Evolutionary conservation across 2,797 vertebrate genomes (phyloP), one percentile per base, ranked within the genome.

Genomic region (Acanthurus tractus): DNA sequence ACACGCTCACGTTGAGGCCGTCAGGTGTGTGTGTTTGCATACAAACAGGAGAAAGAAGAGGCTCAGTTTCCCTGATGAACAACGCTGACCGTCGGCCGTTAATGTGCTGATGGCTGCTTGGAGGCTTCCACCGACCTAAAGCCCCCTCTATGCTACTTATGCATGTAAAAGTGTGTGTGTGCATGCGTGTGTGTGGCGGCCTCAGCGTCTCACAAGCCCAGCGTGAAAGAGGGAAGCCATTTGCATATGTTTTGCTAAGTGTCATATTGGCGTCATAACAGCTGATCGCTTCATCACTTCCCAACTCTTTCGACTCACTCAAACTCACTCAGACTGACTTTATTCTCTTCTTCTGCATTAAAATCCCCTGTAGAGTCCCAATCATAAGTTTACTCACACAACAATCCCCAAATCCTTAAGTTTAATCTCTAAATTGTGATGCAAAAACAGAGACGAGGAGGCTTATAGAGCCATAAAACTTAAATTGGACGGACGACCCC

Each of bases 251-350:
- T 48, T 55, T 61, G 17, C 23, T 44, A 44, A 63, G 53, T 63
- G 65, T 67, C n/a, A 68, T 53, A 66, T 52, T 50, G 53, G 18
- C 50, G 2, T n/a, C 55, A 29, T 22, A 62, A 66, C 40, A 63
- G 68, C 61, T 66, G 66, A 76, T 79, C 68, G 66, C 49, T 42
- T 55, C 46, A 49, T 69, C 42, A 63, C 45, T 49, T 57, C 69
- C 50, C 2, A 1, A 36, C 53, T 8, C 23, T 38, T 38, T 44
- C 17, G 5, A 15, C 63, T 53, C 66, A 25, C n/a, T 67, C 54
- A 18, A 22, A 10, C 29, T 14, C 5, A 18, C 34, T 25, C 18
- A 13, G 34, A 56, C 29, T 12, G 17, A 40, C 64, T 36, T 70
- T 2, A 57, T 66, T 65, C 52, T 36, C 14, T 52, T 14, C 29